Conservation (phyloP, 2,888 invertebrate genomes). For the Teleiodes luculella region DNA sequence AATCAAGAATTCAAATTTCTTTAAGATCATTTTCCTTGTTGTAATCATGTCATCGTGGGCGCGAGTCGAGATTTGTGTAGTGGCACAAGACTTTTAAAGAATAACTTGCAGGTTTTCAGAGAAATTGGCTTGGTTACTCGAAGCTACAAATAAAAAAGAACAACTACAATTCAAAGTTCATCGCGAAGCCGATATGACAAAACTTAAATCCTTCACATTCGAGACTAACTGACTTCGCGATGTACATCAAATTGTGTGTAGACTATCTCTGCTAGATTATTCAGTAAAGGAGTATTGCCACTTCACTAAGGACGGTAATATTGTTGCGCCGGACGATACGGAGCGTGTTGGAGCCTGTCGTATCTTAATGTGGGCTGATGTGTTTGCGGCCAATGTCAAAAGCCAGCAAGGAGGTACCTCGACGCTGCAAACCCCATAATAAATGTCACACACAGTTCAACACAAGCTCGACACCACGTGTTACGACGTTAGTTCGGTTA, state of each 20-base stretch:
- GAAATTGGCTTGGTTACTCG: too few species aligned
- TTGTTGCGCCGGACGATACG: constrained; percentile 68
- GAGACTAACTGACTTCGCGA: too few species aligned
- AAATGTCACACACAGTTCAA: constrained; percentile 64
- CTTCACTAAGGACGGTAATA: constrained; percentile 60
- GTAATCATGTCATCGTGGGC: neutral
- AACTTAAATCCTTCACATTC: too few species aligned
- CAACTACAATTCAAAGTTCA: too few species aligned
- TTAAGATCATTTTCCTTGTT: too few species aligned
- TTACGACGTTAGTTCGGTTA: constrained; percentile 66
- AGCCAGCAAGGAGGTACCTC: constrained; percentile 78
- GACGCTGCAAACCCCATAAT: constrained; percentile 77
- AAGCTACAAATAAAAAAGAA: too few species aligned
- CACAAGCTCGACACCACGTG: constrained; percentile 52
- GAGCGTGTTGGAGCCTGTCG: constrained; percentile 63
- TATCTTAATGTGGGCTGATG: constrained; percentile 70
- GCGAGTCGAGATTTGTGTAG: constrained; percentile 13
- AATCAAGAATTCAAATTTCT: too few species aligned
- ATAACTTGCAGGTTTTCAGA: too few species aligned
- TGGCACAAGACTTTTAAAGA: constrained; percentile 18
- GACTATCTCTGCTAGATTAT: too few species aligned
- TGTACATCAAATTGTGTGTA: too few species aligned
- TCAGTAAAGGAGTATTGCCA: constrained; percentile 31
- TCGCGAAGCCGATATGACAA: too few species aligned
- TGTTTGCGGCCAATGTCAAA: constrained; percentile 75